Conservation (phyloP, 1,140 invertebrate species). For the Drosophila orena region DNA sequence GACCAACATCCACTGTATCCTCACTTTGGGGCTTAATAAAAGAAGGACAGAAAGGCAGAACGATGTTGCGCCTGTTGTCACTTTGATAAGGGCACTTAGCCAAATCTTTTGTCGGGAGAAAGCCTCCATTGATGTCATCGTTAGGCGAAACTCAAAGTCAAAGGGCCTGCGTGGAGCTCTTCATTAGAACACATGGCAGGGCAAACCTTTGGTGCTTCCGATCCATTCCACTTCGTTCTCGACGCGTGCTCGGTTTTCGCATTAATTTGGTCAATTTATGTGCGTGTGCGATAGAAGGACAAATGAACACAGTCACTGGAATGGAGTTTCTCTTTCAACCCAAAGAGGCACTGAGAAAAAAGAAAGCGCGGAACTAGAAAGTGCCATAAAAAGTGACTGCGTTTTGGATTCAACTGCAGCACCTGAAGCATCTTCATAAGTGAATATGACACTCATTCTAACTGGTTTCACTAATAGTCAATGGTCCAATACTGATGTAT, state of each 20-base stretch:
- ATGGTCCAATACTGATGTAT: no score
- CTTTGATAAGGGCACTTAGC: slow-evolving; percentile 77
- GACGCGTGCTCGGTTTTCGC: slow-evolving; percentile 66
- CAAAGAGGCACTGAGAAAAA: slow-evolving; percentile 2
- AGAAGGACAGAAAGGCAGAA: slow-evolving; percentile 20
- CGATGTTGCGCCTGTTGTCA: slow-evolving; percentile 69
- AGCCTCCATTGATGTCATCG: slow-evolving; percentile 40
- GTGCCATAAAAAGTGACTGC: no score
- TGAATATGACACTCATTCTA: no score
- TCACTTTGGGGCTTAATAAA: slow-evolving; percentile 21
- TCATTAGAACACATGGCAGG: slow-evolving; percentile 52
- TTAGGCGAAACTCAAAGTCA: slow-evolving; percentile 55
- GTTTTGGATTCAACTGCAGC: no score
- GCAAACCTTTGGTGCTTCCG: slow-evolving; percentile 1
- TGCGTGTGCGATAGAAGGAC: slow-evolving; percentile 49
- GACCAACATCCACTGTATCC: slow-evolving; percentile 2
- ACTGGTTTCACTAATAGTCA: no score
- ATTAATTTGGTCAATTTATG: slow-evolving; percentile 82
- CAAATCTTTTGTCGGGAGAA: slow-evolving; percentile 55
- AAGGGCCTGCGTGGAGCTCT: slow-evolving; percentile 39
- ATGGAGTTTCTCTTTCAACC: neutral
- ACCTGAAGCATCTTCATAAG: no score
- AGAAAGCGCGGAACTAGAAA: no score
- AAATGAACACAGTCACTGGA: slow-evolving; percentile 19
- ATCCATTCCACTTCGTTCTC: slow-evolving; percentile 30